Conservation (phyloP, 2,888 invertebrate genomes). For the Morpho helenor region DNA sequence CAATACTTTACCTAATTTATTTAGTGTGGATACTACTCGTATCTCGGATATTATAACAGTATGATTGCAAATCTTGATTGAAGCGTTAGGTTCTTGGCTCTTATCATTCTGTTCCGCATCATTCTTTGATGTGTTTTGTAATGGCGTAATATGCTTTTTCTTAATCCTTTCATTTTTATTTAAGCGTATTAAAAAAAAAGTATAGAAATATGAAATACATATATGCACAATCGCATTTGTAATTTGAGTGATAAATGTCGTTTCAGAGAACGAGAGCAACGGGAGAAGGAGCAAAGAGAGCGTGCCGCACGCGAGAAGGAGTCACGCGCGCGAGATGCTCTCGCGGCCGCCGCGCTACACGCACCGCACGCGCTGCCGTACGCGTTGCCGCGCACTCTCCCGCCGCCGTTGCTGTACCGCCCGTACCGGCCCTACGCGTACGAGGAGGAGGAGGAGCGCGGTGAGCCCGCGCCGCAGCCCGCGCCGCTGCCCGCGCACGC, state of each 20-base stretch:
- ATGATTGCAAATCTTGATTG: too few species aligned
- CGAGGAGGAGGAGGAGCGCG: constrained; percentile 34
- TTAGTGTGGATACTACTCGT: neutral
- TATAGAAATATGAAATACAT: too few species aligned
- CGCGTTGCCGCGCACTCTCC: constrained; percentile 38
- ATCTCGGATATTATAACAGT: too few species aligned
- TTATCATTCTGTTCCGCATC: too few species aligned
- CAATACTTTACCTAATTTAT: neutral
- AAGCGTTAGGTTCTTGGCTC: too few species aligned
- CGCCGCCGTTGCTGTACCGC: constrained; percentile 53
- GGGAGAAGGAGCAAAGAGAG: constrained; percentile 64
- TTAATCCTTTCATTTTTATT: too few species aligned
- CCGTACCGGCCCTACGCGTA: constrained; percentile 53
- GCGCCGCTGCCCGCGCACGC: constrained; percentile 25
- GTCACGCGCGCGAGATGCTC: constrained; percentile 59
- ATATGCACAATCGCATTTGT: too few species aligned
- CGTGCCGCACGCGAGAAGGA: constrained; percentile 63
- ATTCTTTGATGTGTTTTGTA: too few species aligned
- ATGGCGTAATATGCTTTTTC: too few species aligned
- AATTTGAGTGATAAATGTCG: too few species aligned
- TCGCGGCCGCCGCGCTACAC: constrained; percentile 42
- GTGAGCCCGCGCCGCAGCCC: constrained; percentile 29
- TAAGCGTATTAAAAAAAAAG: too few species aligned
- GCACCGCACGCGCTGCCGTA: constrained; percentile 34
- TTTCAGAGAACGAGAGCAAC: constrained; percentile 46